Evolutionary conservation across 2,888 invertebrate species (phyloP).

Genomic region (Harpagoxenus sublaevis): DNA sequence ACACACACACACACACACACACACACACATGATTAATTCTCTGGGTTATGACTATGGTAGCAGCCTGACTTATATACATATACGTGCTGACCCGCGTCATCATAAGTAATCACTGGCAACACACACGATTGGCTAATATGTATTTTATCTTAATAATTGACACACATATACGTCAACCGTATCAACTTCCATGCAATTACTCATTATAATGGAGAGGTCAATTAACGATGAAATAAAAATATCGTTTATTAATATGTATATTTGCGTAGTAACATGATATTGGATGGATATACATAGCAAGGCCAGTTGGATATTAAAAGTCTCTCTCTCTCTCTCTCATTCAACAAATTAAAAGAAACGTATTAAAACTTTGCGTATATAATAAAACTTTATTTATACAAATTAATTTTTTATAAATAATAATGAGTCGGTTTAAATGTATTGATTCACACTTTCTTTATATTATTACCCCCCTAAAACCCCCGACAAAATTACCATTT

Average conservation of each 20-base stretch:
- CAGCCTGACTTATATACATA: too few species aligned
- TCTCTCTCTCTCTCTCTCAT: too few species aligned
- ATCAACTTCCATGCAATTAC: conserved; percentile 49
- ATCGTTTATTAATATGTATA: conserved; percentile 56
- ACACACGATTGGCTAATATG: conserved; percentile 46
- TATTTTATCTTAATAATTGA: conserved; percentile 49
- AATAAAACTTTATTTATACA: conserved; percentile 1
- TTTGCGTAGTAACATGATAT: conserved; percentile 66
- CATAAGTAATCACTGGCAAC: conserved; percentile 49
- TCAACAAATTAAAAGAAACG: conserved; percentile 35
- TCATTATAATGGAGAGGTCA: conserved; percentile 62
- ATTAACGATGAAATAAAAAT: conserved; percentile 62
- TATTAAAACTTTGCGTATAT: not conserved
- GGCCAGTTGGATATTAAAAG: conserved; percentile 65
- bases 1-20: too few species aligned
- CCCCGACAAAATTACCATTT: too few species aligned
- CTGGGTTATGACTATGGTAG: too few species aligned
- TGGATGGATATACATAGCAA: conserved; percentile 73
- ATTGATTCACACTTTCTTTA: not conserved
- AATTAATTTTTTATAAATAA: conserved; percentile 14
- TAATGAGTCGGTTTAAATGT: not conserved
- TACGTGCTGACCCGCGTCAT: conserved; percentile 52
- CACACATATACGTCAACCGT: conserved; percentile 48
- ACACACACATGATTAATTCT: too few species aligned
- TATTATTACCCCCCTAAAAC: too few species aligned